phyloP scores from a whole-genome alignment of 2,888 invertebrate genomes.

The Nemotelus nigrinus region DNA sequence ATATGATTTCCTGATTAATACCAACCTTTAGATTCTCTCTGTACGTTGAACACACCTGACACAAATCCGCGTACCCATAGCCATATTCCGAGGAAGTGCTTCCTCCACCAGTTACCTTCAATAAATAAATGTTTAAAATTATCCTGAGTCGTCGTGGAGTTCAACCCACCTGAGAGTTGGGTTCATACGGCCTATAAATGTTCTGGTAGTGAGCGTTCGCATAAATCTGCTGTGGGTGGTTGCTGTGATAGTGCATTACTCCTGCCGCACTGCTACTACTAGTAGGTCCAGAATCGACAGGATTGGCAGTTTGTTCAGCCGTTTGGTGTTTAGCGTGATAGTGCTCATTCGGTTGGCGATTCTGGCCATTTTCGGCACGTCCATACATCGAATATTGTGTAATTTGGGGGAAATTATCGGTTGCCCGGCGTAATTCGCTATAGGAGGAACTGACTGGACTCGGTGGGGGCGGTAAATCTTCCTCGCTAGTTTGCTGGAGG shows the following conservation, averaged over 20 bases:
- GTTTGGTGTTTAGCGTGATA: background rate
- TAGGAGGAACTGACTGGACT: constrained; percentile 92
- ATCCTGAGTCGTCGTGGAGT: background rate
- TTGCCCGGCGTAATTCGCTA: constrained; percentile 84
- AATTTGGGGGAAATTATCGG: constrained; percentile 69
- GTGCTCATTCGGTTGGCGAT: background rate
- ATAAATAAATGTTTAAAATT: constrained; percentile 32
- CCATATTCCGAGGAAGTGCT: constrained; percentile 65
- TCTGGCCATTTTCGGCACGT: constrained; percentile 6
- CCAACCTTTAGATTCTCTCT: background rate
- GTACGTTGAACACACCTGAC: constrained; percentile 68
- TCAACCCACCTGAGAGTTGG: constrained; percentile 65
- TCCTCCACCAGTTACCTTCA: constrained; percentile 50
- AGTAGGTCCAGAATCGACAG: background rate
- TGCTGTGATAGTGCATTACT: constrained; percentile 1
- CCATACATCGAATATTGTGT: constrained; percentile 50
- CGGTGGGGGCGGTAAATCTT: constrained; percentile 82
- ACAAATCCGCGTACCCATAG: constrained; percentile 71
- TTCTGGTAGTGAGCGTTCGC: constrained; percentile 53
- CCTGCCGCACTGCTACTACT: constrained; percentile 18
- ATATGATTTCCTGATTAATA: background rate
- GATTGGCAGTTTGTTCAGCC: constrained; percentile 23
- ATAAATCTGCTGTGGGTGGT: constrained; percentile 51
- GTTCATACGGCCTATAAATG: constrained; percentile 58
- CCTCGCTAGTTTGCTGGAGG: constrained; percentile 60